Evolutionary conservation across 1,140 invertebrate genomes (phyloP).

Genomic region (Zaprionus tsacasi): DNA sequence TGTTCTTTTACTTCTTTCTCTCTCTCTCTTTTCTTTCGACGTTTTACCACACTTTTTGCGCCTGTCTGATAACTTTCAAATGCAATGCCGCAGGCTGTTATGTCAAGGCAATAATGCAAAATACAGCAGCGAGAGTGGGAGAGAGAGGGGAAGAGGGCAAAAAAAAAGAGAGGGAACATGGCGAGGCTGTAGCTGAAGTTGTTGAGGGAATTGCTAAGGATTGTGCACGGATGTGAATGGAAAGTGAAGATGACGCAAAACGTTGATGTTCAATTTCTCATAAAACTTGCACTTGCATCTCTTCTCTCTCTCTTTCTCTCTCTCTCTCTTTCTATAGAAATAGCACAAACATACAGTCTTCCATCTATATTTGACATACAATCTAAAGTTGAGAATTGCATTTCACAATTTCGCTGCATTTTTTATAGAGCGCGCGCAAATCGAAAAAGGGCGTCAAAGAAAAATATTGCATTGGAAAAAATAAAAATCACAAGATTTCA

Average conservation of each 20-base stretch:
- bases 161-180: background rate
- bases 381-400: slow-evolving; percentile 78
- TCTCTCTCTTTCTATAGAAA: background rate
- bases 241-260: slow-evolving; percentile 33
- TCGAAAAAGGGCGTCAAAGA: slow-evolving; percentile 20
- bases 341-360: slow-evolving; percentile 11
- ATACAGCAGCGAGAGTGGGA: slow-evolving; percentile 44
- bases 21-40: background rate
- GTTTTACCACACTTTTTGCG: slow-evolving; percentile 30
- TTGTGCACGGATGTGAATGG: slow-evolving; percentile 12
- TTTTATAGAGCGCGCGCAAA: slow-evolving; percentile 52
- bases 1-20: slow-evolving; percentile 31
- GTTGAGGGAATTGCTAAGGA: slow-evolving; percentile 2
- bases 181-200: slow-evolving; percentile 23
- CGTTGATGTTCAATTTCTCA: slow-evolving; percentile 78
- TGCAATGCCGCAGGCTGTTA: slow-evolving; percentile 80
- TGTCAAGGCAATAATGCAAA: slow-evolving; percentile 79
- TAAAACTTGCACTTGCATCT: slow-evolving; percentile 64
- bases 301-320: background rate
- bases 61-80: slow-evolving; percentile 76
- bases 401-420: slow-evolving; percentile 62
- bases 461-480: slow-evolving; percentile 3
- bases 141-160: background rate
- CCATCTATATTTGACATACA: slow-evolving; percentile 65
- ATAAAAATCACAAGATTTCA: background rate